Conservation (phyloP, 2,113 vertebrate species). For the Sinocyclocheilus anophthalmus region DNA sequence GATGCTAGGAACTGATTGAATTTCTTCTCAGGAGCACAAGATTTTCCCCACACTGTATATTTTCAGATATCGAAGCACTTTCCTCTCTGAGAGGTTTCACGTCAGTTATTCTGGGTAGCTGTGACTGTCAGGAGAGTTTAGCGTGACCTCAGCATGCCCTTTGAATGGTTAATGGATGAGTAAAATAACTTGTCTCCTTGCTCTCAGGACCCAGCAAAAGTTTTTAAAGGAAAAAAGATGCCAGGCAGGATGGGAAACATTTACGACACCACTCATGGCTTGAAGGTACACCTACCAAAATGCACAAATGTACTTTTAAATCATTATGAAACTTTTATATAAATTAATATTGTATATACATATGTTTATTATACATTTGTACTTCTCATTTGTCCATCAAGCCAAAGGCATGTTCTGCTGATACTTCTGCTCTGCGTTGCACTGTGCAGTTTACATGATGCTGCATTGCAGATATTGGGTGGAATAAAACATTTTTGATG, state of each 20-base stretch:
- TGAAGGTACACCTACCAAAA: slow-evolving; percentile 80
- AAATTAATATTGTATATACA: neutral
- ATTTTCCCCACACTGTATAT: neutral
- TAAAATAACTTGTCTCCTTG: slow-evolving; percentile 21
- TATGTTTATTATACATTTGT: neutral
- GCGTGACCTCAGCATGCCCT: slow-evolving; percentile 53
- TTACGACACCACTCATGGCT: slow-evolving; percentile 79
- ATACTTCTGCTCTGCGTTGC: neutral
- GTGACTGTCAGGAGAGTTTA: slow-evolving; percentile 49
- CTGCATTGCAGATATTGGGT: slow-evolving; percentile 21
- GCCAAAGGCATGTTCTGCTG: neutral
- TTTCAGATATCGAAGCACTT: neutral
- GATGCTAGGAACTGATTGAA: neutral
- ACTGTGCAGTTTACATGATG: neutral
- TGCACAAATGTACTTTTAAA: neutral
- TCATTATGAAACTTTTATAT: neutral
- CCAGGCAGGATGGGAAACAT: slow-evolving; percentile 90
- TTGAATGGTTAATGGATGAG: slow-evolving; percentile 8
- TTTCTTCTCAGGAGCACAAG: neutral
- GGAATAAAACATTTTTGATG: too few species aligned
- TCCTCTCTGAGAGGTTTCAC: neutral
- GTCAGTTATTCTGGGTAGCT: neutral
- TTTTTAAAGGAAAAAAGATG: slow-evolving; percentile 96
- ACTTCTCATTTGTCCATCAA: neutral
- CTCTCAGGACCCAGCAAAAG: slow-evolving; percentile 83